phyloP scores from a whole-genome alignment of 2,888 invertebrate species.

The Hedya salicella region DNA sequence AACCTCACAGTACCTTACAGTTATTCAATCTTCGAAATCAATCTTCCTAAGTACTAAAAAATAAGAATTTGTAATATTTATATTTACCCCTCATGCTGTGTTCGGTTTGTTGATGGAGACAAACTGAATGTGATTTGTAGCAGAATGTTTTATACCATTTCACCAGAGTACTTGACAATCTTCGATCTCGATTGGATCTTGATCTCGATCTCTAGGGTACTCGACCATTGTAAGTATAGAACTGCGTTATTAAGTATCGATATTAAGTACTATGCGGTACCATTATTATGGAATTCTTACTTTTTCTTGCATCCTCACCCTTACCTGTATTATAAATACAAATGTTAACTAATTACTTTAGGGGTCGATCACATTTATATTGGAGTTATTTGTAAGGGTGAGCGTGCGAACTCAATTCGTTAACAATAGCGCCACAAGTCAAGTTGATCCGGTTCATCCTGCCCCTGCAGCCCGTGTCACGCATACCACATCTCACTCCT shows the following conservation, averaged over 20 bases:
- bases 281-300: conserved; percentile 2
- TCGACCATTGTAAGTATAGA: conserved; percentile 14
- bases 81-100: conserved; percentile 36
- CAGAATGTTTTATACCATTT: conserved; percentile 19
- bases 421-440: no score
- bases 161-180: conserved; percentile 6
- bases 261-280: conserved; percentile 7
- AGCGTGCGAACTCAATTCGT: no score
- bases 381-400: no score
- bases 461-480: no score
- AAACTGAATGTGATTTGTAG: conserved; percentile 22
- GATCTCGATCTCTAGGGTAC: conserved; percentile 2
- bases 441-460: no score
- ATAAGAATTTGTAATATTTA: conserved; percentile 1
- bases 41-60: not conserved
- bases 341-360: no score
- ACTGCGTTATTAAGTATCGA: conserved; percentile 19
- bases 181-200: not conserved
- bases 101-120: conserved; percentile 18
- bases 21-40: no score
- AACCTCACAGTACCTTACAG: no score
- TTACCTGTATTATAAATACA: no score
- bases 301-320: not conserved
- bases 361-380: no score
- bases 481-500: no score